phyloP scores from a whole-genome alignment of 2,797 vertebrate species.

The Hypotaenidia okinawae region DNA sequence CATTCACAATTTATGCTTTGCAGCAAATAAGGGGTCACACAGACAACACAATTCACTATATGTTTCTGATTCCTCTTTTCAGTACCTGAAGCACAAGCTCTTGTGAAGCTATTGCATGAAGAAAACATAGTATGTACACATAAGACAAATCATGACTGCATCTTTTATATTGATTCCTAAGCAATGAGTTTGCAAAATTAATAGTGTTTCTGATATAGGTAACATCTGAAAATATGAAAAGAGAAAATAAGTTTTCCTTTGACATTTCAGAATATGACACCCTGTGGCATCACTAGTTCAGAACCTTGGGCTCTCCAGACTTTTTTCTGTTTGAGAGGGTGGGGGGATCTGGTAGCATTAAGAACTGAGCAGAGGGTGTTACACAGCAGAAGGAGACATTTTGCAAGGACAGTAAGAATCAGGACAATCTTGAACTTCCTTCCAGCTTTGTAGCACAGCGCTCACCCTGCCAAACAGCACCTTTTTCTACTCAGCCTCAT shows the following conservation, averaged over 20 bases:
- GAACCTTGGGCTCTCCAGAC: background rate
- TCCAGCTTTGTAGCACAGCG: background rate
- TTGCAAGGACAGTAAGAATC: background rate
- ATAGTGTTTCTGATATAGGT: background rate
- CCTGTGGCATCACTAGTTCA: background rate
- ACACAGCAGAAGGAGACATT: background rate
- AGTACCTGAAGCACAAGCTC: background rate
- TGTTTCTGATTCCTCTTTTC: background rate
- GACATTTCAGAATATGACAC: background rate
- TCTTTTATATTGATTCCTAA: background rate
- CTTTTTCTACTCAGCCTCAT: background rate
- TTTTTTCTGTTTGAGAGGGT: background rate
- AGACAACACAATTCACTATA: background rate
- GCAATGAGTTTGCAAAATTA: background rate
- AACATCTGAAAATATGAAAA: background rate
- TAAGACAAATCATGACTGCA: background rate
- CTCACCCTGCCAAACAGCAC: background rate
- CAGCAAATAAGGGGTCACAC: background rate
- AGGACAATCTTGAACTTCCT: background rate
- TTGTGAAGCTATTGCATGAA: background rate
- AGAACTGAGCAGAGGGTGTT: background rate
- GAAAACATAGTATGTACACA: background rate
- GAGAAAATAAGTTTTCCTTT: background rate
- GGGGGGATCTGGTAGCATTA: accelerated
- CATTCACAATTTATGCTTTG: background rate